phyloP scores from a whole-genome alignment of 2,888 invertebrate species.

The Pediacus dermestoides region DNA sequence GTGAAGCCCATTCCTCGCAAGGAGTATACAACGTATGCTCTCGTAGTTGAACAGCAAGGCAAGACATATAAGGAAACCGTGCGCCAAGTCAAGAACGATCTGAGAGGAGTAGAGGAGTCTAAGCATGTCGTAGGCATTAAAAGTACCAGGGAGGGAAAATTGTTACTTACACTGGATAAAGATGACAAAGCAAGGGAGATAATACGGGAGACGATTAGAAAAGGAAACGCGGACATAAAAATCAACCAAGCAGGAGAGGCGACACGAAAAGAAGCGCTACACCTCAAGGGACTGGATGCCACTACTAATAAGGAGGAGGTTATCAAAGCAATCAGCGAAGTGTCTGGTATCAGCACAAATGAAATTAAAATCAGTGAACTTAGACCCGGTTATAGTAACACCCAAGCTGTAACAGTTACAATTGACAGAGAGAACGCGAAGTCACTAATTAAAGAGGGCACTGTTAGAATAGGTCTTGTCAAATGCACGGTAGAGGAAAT shows the following conservation, averaged over 20 bases:
- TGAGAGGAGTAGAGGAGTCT: background rate
- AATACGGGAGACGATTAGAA: too few relatives aligned
- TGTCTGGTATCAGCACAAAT: background rate
- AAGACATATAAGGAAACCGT: background rate
- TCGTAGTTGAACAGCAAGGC: background rate
- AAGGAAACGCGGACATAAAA: background rate
- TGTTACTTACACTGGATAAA: constrained; percentile 3
- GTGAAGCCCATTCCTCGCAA: background rate
- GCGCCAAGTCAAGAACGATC: background rate
- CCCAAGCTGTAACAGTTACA: background rate
- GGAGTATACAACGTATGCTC: constrained; percentile 3
- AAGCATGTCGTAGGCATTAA: background rate
- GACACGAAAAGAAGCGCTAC: background rate
- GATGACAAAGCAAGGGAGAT: too few relatives aligned
- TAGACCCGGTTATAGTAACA: background rate
- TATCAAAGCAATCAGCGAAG: background rate
- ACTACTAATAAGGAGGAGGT: background rate
- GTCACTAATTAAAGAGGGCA: background rate
- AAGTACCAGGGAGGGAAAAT: constrained; percentile 5
- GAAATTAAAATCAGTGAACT: background rate
- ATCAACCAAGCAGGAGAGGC: too few relatives aligned
- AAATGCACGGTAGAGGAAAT: background rate
- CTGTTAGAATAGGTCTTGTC: background rate
- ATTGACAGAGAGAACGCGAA: background rate
- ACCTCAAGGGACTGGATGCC: background rate